Percentiles rank a stretch among this genome's conserved stretches.
phyloP scores from a whole-genome alignment of 2,797 vertebrate genomes.

The Cottoperca gobio region DNA sequence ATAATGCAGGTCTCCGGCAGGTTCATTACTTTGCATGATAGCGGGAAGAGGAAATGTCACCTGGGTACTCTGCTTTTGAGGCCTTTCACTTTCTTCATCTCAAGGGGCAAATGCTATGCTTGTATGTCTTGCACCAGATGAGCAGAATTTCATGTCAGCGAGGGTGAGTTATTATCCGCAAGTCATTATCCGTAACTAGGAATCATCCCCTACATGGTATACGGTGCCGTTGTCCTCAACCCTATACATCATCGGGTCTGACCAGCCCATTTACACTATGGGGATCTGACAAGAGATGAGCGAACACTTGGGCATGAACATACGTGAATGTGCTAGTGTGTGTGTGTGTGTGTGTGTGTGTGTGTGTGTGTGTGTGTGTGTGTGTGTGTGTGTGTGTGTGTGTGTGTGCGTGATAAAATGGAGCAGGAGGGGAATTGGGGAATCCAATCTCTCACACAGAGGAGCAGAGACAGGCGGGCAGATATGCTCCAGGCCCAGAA shows the following conservation, averaged over 20 bases:
- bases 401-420: constrained; percentile 13
- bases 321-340: not conserved
- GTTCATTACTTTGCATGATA: constrained; percentile 64
- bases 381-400: constrained; percentile 3
- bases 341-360: constrained; percentile 10
- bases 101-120: constrained; percentile 50
- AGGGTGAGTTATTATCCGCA: constrained; percentile 61
- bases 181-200: too few relatives aligned
- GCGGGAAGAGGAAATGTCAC: constrained; percentile 50
- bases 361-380: constrained; percentile 36
- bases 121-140: constrained; percentile 53
- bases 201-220: constrained; percentile 51
- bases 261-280: constrained; percentile 63
- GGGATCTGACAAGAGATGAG: constrained; percentile 62
- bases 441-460: constrained; percentile 85
- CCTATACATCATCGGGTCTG: constrained; percentile 67
- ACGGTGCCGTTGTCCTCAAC: constrained; percentile 38
- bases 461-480: constrained; percentile 80
- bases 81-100: constrained; percentile 44
- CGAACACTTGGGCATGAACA: constrained; percentile 35
- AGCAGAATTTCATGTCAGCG: constrained; percentile 59
- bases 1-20: constrained; percentile 35
- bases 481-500: constrained; percentile 76
- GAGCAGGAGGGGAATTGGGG: constrained; percentile 57
- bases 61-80: constrained; percentile 43